A percentile compares a stretch with the other conserved stretches of the same genome.
Evolutionary conservation across 2,888 invertebrate genomes (phyloP).

Genomic region (Mechanitis messenoides): DNA sequence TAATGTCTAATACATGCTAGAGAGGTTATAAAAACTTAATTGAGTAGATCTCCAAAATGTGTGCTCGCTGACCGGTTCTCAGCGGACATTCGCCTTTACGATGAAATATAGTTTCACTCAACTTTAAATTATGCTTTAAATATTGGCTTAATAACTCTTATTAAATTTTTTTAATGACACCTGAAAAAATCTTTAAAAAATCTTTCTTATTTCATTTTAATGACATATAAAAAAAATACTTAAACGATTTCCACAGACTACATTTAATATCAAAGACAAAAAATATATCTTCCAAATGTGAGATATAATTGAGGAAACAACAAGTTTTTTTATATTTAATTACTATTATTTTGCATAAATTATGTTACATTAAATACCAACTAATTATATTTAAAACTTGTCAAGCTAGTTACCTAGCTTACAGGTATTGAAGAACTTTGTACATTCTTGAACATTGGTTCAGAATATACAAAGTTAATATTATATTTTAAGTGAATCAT

Average conservation of each 20-base stretch:
- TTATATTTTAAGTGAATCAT: too few species aligned
- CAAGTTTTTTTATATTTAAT: neutral
- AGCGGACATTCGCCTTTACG: conserved; percentile 29
- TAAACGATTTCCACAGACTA: too few species aligned
- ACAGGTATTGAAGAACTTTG: neutral
- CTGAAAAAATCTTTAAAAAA: too few species aligned
- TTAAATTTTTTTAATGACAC: too few species aligned
- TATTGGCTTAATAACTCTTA: neutral
- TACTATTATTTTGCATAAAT: neutral
- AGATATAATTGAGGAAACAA: too few species aligned
- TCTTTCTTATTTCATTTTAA: too few species aligned
- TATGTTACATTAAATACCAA: neutral
- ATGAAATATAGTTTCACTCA: conserved; percentile 22
- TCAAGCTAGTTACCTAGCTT: neutral
- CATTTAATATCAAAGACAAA: too few species aligned
- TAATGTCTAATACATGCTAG: neutral
- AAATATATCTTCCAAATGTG: too few species aligned
- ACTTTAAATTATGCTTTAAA: conserved; percentile 16
- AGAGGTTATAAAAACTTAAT: conserved; percentile 47
- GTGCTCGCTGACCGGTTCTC: conserved; percentile 36
- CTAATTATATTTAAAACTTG: neutral
- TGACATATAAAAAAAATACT: too few species aligned
- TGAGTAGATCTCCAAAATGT: conserved; percentile 36
- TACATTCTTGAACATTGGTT: neutral
- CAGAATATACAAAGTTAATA: too few species aligned